phyloP scores from a whole-genome alignment of 2,113 vertebrate species.

The Cyanistes caeruleus region DNA sequence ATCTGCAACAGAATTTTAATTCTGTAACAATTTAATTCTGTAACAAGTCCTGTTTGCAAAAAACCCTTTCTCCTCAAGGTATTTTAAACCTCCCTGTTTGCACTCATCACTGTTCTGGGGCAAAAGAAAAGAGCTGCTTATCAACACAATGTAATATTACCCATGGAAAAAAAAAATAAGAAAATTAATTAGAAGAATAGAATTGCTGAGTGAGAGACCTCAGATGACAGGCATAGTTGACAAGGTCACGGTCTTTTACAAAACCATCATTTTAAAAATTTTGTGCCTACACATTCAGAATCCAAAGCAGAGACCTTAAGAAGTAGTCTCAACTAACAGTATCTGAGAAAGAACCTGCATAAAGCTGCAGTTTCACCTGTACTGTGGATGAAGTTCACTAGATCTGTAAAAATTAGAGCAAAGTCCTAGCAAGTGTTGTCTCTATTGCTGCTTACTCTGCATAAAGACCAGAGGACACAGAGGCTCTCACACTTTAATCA shows the following conservation, averaged over 20 bases:
- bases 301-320: neutral
- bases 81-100: neutral
- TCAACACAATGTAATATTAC: conserved; percentile 14
- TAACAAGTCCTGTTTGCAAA: neutral
- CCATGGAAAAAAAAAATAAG: neutral
- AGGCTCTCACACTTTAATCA: neutral
- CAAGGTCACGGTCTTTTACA: neutral
- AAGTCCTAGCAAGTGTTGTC: neutral
- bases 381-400: neutral
- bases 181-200: conserved; percentile 17
- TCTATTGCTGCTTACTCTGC: neutral
- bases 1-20: neutral
- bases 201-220: neutral
- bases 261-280: neutral
- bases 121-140: neutral
- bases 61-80: neutral
- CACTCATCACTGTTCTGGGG: neutral
- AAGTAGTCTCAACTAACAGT: fast-evolving
- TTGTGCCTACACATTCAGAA: neutral
- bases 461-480: neutral
- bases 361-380: neutral
- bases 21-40: neutral
- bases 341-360: neutral
- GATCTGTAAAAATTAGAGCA: neutral
- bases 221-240: neutral